Percentiles rank a stretch among this genome's conserved stretches.
phyloP scores from a whole-genome alignment of 2,797 vertebrate genomes.

The Acanthiza pusilla region DNA sequence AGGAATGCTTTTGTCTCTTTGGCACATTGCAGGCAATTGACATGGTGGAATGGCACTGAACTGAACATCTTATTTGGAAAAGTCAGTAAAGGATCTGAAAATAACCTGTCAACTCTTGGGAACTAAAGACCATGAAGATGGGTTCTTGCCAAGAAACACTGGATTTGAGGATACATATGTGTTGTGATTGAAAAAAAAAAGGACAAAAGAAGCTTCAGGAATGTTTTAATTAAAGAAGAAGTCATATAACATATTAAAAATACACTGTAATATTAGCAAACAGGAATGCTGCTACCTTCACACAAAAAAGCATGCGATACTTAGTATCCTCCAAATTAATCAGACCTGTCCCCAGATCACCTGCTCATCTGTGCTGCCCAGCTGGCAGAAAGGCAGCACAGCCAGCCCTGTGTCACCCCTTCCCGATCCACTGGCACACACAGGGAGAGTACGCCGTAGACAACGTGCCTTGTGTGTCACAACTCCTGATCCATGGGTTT shows the following conservation, averaged over 20 bases:
- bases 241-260: background rate
- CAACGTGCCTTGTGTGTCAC: accelerated
- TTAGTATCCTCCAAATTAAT: background rate
- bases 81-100: background rate
- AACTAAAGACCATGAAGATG: background rate
- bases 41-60: background rate
- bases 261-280: background rate
- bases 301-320: background rate
- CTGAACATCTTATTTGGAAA: background rate
- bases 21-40: background rate
- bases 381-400: background rate
- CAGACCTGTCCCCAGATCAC: background rate
- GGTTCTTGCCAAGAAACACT: background rate
- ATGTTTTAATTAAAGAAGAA: background rate
- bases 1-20: background rate
- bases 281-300: background rate
- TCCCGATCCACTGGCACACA: background rate
- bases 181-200: background rate
- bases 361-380: background rate
- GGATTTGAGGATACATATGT: background rate
- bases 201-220: background rate
- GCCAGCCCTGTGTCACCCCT: background rate
- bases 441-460: background rate
- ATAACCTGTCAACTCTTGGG: background rate
- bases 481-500: background rate